A percentile compares a stretch with the other conserved stretches of the same genome.
Evolutionary conservation across 2,797 vertebrate genomes (phyloP).

Genomic region (Chelonia mydas): DNA sequence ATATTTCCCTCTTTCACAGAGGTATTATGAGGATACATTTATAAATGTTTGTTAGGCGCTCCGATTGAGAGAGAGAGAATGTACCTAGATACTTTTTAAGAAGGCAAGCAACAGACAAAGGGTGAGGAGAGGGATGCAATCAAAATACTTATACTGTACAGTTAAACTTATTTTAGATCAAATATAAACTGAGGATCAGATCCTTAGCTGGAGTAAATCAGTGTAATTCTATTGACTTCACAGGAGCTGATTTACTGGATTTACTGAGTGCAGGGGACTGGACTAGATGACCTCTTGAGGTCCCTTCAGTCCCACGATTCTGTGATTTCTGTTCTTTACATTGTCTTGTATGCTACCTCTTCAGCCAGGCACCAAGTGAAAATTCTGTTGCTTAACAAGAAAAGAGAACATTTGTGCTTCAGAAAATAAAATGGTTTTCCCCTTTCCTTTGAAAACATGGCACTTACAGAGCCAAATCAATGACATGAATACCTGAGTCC

Average conservation of each 20-base stretch:
- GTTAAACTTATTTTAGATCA: not conserved
- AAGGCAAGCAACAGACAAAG: not conserved
- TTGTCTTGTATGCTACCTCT: not conserved
- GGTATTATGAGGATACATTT: not conserved
- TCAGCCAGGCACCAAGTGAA: not conserved
- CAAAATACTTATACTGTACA: not conserved
- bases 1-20: not conserved
- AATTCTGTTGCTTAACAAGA: not conserved
- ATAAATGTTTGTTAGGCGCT: not conserved
- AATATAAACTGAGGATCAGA: not conserved
- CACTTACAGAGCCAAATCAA: not conserved
- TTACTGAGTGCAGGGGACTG: rapidly evolving
- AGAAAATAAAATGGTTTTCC: rapidly evolving
- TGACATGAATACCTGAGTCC: not conserved
- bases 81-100: not conserved
- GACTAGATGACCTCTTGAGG: no score
- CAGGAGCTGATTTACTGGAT: not conserved
- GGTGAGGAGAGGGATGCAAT: not conserved
- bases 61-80: not conserved
- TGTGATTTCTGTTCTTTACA: rapidly evolving
- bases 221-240: not conserved
- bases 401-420: not conserved
- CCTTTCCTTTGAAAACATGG: not conserved
- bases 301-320: no score
- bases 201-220: not conserved